Evolutionary conservation across 2,113 vertebrate genomes (phyloP), one percentile per base, ranked within the genome.

Genomic region (Oreochromis tanganicae): DNA sequence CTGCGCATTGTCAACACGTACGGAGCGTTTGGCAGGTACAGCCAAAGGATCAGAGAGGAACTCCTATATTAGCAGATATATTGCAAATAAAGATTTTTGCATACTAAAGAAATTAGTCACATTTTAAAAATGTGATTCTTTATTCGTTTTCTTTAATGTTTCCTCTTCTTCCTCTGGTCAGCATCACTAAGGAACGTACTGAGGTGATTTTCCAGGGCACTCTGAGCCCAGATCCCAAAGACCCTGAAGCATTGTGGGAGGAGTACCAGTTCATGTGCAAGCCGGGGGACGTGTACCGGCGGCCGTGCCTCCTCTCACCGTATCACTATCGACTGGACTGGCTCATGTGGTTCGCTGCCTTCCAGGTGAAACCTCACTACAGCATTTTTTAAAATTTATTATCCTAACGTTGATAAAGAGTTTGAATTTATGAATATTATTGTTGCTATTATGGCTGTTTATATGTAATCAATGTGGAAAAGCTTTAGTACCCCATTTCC

Each of bases 281-380:
- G 88, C 98, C 98, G 0, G 99, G 99, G 2, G 96, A 97, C 38
- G 2, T 97, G 59, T 87, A 89, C 82, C 89, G 96, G 32, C 95
- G 96, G 6, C 98, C 98, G 0, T 99, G 99, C 91, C 91, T 98
- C 43, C 96, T 99, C 57, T 97, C 96, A 0, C 99, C 99, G 0
- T 99, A 99, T 94, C 98, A 99, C 95, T 97, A 99, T 92, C 97
- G 98, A 55, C 97, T 99, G 7, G 98, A 99, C 96, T 99, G 99
- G 99, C 98, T 99, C 17, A 99, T 99, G 98, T 99, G 99, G 98
- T 98, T 99, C 0, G 97, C 98, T 0, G 98, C 98, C 68, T 98
- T 99, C 92, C 98, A 99, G 97, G 98, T 98, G 7, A n/a, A 36
- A 68, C 19, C 34, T 55, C 21, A n/a, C 4, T 32, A 1, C 43